Base-by-base conservation (phyloP, 1,140 invertebrate genomes). In the Melanaphis sacchari region DNA sequence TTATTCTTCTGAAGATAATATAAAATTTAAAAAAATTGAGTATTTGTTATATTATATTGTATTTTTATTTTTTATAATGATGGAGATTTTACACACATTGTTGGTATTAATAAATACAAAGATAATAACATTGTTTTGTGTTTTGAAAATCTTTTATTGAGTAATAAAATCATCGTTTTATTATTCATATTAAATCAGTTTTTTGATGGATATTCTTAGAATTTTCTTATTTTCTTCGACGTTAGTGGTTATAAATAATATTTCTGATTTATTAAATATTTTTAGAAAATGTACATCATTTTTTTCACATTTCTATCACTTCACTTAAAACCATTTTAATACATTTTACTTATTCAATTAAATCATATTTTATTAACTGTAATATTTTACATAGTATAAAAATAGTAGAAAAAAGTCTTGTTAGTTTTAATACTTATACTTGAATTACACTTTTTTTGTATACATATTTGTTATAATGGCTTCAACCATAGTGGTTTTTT, bases 241-340 rank as follows among this genome's bases (percentile, higher is more conserved):
- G 26, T 54, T 89, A 36, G 38, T 46, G 18, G 88, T 54, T 54
- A 54, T 38, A 6, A 54, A 54, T 36, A 89, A 89, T 49, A 54
- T 21, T 52, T 89, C 49, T 54, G 31, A 89, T 38, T 54, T 54
- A 40, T 3, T 46, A 26, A 87, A 87, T 46, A 87, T 43, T 46
- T 31, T 9, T 43, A 31, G 11, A 26, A 87, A 89, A 89, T 89
- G 26, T 89, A 22, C 46, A 89, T 89, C 9, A 89, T 89, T 1
- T 89, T 89, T 88, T 89, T 36, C 46, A 31, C 46, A 89, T 89
- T 52, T 89, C 11, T 89, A 36, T 89, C 24, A 85, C 82, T 85
- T 85, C 46, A 21, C 46, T 49, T 49, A 49, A 49, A 49, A 49
- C 18, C 46, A 49, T 49, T 49, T 49, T 49, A 49, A 21, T 2